Evolutionary conservation across 2,888 invertebrate genomes (phyloP).

Genomic region (Steinernema scapterisci): DNA sequence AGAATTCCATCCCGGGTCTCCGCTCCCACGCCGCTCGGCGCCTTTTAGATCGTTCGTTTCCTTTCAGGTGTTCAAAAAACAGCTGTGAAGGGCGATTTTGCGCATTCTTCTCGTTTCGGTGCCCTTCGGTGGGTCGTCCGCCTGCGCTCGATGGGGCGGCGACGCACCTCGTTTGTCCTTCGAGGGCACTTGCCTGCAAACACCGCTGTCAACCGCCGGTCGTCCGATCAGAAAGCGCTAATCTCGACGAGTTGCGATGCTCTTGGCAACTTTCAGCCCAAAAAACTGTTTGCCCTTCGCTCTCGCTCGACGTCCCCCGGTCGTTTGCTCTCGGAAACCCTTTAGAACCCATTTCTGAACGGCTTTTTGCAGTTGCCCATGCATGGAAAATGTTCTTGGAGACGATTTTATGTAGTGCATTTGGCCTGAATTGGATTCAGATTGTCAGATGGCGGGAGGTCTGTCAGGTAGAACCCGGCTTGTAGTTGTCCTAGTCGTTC

Average conservation of each 20-base stretch:
- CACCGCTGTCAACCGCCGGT: background rate
- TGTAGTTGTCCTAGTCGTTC: too few species aligned
- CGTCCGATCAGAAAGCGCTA: conserved; percentile 2
- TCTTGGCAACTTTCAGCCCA: conserved; percentile 3
- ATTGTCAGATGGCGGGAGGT: too few species aligned
- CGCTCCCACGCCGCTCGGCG: background rate
- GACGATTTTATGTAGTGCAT: too few species aligned
- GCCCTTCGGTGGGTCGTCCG: background rate
- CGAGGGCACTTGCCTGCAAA: conserved; percentile 25
- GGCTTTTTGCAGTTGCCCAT: too few species aligned
- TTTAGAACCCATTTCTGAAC: too few species aligned
- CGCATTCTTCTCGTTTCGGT: background rate
- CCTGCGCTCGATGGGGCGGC: conserved; percentile 8
- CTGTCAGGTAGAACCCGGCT: too few species aligned
- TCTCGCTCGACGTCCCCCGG: background rate
- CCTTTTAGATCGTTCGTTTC: background rate
- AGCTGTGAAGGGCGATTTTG: background rate
- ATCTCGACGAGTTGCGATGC: background rate
- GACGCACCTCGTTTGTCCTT: conserved; percentile 23
- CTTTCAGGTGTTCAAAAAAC: conserved; percentile 18
- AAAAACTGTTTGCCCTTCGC: conserved; percentile 15
- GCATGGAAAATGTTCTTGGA: too few species aligned
- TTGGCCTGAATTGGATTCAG: too few species aligned
- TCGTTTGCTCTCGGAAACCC: background rate
- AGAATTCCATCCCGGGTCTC: too few species aligned